These are phyloP conservation scores for Polydrusus cervinus DNA, from an alignment of 2,888 invertebrate genomes.

Conservation along the genomic window DNA sequence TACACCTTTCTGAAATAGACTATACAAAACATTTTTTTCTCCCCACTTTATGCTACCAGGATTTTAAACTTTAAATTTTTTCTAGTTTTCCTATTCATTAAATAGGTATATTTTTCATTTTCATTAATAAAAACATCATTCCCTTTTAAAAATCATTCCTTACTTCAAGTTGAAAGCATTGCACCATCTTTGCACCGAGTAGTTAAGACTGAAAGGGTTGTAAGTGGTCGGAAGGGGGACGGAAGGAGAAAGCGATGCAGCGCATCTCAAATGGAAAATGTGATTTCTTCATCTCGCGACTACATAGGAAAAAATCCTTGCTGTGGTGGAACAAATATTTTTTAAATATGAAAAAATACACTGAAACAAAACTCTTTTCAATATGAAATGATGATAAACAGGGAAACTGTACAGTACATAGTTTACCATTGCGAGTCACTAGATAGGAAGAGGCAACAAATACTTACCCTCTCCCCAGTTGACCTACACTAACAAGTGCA, in stretches of 20 bases:
- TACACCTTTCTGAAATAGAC: too few relatives aligned
- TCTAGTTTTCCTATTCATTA: constrained; percentile 33
- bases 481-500: too few relatives aligned
- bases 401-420: too few relatives aligned
- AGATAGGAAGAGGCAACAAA: too few relatives aligned
- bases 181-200: constrained; percentile 50
- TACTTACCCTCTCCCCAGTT: too few relatives aligned
- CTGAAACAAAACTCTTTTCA: background rate
- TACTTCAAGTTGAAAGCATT: constrained; percentile 43
- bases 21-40: too few relatives aligned
- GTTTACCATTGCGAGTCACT: too few relatives aligned
- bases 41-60: too few relatives aligned
- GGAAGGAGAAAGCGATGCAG: constrained; percentile 57
- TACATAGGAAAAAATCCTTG: constrained; percentile 43
- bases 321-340: constrained; percentile 44
- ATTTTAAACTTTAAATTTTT: too few relatives aligned
- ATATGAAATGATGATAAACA: background rate
- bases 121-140: constrained; percentile 35
- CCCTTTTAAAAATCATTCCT: constrained; percentile 36
- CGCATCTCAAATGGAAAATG: constrained; percentile 71
- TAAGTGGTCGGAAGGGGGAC: constrained; percentile 68
- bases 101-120: constrained; percentile 29
- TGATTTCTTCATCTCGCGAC: constrained; percentile 70
- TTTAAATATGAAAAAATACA: constrained; percentile 22
- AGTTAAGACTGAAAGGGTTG: constrained; percentile 69